phyloP scores from a whole-genome alignment of 2,113 vertebrate species.

The Pomatorhinus ruficollis region DNA sequence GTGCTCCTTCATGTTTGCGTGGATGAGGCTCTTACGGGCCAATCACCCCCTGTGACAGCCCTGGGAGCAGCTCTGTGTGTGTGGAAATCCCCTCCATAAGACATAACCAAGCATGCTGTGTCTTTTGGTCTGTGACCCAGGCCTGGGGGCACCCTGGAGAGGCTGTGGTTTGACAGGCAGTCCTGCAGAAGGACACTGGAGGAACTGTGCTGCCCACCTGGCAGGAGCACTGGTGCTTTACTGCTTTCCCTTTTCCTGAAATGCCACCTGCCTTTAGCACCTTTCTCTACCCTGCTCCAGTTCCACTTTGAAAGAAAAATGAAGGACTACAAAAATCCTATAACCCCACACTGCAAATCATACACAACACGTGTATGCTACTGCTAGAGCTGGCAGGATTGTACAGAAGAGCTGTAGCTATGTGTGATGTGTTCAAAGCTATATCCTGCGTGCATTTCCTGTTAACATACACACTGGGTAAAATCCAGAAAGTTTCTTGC shows the following conservation, averaged over 20 bases:
- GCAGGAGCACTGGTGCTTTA: neutral
- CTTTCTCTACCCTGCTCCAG: neutral
- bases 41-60: neutral
- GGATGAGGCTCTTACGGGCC: neutral
- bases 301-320: neutral
- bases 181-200: neutral
- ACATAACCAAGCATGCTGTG: neutral
- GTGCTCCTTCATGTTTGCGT: neutral
- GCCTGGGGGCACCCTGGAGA: neutral
- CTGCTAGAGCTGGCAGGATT: neutral
- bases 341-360: neutral
- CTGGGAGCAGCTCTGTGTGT: neutral
- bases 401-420: neutral
- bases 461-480: neutral
- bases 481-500: neutral
- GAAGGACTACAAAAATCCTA: neutral
- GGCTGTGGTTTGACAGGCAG: neutral
- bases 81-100: neutral
- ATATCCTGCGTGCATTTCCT: neutral
- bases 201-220: neutral
- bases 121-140: neutral
- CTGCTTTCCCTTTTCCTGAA: neutral
- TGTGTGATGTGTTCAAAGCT: fast-evolving
- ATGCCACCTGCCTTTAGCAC: neutral
- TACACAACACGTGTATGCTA: neutral